phyloP scores from a whole-genome alignment of 2,113 vertebrate species.

The Rynchops niger region DNA sequence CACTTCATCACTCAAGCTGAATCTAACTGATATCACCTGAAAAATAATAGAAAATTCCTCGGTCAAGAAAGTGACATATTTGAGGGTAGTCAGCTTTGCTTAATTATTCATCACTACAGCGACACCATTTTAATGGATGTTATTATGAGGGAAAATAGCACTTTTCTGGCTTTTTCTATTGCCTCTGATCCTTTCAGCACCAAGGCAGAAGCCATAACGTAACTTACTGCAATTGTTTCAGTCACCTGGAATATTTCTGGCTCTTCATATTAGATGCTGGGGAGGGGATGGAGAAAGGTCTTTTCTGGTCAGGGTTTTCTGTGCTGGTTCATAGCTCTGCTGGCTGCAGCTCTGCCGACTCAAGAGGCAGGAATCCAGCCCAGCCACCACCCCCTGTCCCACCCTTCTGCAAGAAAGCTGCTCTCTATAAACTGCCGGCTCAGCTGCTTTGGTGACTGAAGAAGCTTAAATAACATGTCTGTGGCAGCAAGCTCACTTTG shows the following conservation, averaged over 20 bases:
- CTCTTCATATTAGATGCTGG: neutral
- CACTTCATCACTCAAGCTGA: neutral
- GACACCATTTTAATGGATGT: neutral
- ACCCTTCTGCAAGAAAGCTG: neutral
- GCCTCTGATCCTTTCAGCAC: neutral
- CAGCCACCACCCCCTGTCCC: neutral
- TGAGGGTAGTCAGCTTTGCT: neutral
- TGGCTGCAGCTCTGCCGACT: neutral
- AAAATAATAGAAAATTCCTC: neutral
- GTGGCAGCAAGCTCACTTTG: neutral
- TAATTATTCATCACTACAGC: neutral
- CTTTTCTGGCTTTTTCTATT: neutral
- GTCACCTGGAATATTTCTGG: neutral
- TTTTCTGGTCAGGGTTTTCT: neutral
- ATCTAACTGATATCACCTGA: neutral
- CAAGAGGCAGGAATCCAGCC: neutral
- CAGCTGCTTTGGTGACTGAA: fast-evolving
- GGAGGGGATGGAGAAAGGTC: neutral
- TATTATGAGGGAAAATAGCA: neutral
- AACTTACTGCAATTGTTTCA: neutral
- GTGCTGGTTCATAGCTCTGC: neutral
- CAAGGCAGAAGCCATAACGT: neutral
- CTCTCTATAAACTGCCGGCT: neutral
- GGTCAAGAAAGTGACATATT: neutral
- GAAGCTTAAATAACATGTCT: fast-evolving